phyloP scores from a whole-genome alignment of 2,797 vertebrate genomes.

The Sebastes hopkinsi region DNA sequence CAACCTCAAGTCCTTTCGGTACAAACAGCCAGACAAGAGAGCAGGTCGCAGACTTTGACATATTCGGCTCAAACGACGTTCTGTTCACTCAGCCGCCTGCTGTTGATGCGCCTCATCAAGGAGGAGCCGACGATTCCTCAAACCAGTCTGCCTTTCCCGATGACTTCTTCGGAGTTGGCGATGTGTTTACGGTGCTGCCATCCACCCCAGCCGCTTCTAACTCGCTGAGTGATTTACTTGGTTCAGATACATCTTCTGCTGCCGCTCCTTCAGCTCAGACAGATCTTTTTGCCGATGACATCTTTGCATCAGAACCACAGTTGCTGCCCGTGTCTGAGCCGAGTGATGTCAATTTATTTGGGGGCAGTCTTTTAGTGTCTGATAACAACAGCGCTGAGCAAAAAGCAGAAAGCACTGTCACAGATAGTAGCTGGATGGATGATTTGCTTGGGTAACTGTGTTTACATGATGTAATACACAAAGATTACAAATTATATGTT shows the following conservation, averaged over 20 bases:
- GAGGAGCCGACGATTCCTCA: conserved; percentile 20
- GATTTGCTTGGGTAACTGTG: conserved; percentile 74
- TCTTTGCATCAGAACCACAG: conserved; percentile 54
- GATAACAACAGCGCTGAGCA: conserved; percentile 33
- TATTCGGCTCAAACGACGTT: conserved; percentile 59
- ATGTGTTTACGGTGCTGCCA: conserved; percentile 26
- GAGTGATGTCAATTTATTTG: conserved; percentile 13
- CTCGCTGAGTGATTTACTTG: conserved; percentile 55
- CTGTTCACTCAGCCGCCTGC: conserved; percentile 31
- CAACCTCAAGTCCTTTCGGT: conserved; percentile 14
- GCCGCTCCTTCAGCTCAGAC: conserved; percentile 23
- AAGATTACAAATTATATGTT: not conserved
- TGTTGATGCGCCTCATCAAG: conserved; percentile 20
- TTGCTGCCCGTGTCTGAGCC: conserved; percentile 26
- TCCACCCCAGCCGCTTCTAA: conserved; percentile 7
- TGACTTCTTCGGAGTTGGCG: conserved; percentile 64
- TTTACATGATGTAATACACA: not conserved
- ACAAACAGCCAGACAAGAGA: conserved; percentile 10
- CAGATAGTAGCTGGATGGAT: conserved; percentile 78
- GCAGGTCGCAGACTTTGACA: conserved; percentile 56
- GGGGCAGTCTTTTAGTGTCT: conserved; percentile 38
- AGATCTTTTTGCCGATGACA: conserved; percentile 60
- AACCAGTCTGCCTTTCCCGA: conserved; percentile 30
- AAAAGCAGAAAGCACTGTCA: conserved; percentile 24
- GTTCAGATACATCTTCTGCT: conserved; percentile 25